Base-by-base conservation (phyloP, 2,888 invertebrate species). In the Hirtodrosophila confusa region DNA sequence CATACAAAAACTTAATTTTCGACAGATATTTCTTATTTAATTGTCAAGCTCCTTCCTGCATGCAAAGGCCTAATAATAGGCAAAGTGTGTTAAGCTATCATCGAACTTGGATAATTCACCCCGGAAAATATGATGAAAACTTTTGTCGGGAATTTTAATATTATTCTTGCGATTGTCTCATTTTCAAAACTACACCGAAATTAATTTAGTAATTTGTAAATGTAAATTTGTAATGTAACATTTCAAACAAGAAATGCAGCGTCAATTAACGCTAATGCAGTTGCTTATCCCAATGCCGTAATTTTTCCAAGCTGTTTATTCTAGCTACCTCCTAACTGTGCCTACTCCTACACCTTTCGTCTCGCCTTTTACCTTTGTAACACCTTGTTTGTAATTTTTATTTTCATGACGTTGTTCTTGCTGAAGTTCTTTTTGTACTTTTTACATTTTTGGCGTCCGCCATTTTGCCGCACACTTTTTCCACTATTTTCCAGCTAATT, bases 391-490 rank as follows among this genome's bases (percentile, higher is more conserved):
- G 65, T 53, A 66, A 58, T 75, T 82, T 63, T 40, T 37, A 60
- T 65, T 75, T 66, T 60, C 53, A 66, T 62, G 69, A 57, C 55
- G 66, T 48, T 65, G 43, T 62, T 66, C 47, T 62, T 72, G 56
- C 68, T 61, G n/a, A 58, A 58, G 47, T 54, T 41, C 9, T 51
- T 74, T 56, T 51, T 57, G 43, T 57, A 39, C 48, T 69, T 68
- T 77, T 69, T 60, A 69, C 80, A 68, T 74, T 85, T 73, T 78
- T 76, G 69, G 78, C 72, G 80, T 79, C 75, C 83, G 80, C 80
- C 88, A 83, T 79, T 87, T 83, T 77, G 86, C 80, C 64, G 77
- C 83, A 63, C 72, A 73, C 70, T 83, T 84, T 80, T 82, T 78
- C 70, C 70, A 74, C 79, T 67, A 84, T 80, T 82, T 85, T 75